A percentile compares a stretch with the other conserved stretches of the same genome.
phyloP scores from a whole-genome alignment of 2,888 invertebrate species.

The Empis livida region DNA sequence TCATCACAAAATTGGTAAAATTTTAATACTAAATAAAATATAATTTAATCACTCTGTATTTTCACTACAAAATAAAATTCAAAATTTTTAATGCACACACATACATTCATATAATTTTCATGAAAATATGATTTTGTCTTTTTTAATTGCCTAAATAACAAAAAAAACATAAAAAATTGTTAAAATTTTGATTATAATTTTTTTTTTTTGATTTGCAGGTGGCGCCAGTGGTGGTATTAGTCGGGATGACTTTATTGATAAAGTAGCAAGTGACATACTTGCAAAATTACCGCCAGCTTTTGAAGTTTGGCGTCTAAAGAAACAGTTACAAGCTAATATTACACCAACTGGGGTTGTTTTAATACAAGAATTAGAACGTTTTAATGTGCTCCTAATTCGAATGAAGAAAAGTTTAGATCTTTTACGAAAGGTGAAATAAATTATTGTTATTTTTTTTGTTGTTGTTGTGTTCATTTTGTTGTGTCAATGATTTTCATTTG shows the following conservation, averaged over 20 bases:
- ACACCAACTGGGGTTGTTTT: conserved; percentile 77
- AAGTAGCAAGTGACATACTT: conserved; percentile 64
- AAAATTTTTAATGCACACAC: no score
- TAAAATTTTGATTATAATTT: no score
- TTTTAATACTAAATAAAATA: no score
- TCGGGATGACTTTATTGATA: conserved; percentile 75
- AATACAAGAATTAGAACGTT: conserved; percentile 79
- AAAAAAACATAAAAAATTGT: no score
- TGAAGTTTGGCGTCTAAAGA: conserved; percentile 69
- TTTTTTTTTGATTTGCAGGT: conserved; percentile 36
- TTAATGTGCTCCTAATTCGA: conserved; percentile 60
- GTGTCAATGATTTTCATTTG: neutral
- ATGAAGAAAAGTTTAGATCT: conserved; percentile 59
- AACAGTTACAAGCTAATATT: conserved; percentile 64
- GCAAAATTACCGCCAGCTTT: conserved; percentile 60
- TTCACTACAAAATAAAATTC: no score
- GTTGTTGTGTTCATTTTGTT: neutral
- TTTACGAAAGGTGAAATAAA: conserved; percentile 45
- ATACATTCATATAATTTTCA: no score
- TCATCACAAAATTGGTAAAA: no score
- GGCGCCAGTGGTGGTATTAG: conserved; percentile 57
- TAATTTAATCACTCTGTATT: no score
- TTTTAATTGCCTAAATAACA: no score
- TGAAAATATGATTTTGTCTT: no score
- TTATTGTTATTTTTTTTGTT: neutral